Evolutionary conservation across 2,113 vertebrate species (phyloP).

Genomic region (Brevimyrus niger): DNA sequence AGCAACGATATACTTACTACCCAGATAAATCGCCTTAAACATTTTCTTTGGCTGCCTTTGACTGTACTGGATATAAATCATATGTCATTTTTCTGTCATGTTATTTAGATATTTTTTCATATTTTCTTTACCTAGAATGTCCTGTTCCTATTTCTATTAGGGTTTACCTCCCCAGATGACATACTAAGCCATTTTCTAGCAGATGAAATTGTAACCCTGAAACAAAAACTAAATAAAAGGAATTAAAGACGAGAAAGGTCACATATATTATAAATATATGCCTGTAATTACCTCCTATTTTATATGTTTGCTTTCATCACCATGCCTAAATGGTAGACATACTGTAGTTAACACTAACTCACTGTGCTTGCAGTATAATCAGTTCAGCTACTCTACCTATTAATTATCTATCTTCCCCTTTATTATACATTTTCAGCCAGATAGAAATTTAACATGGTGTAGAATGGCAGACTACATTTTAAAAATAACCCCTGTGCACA

Average conservation of each 20-base stretch:
- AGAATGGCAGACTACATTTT: conserved; percentile 17
- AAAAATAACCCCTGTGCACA: conserved; percentile 4
- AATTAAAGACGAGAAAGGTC: not conserved
- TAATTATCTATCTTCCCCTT: not conserved
- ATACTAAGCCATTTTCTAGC: not conserved
- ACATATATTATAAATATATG: not conserved
- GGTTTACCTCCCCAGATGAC: not conserved
- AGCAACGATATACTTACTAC: not conserved
- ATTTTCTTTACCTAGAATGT: not conserved
- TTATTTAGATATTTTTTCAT: not conserved
- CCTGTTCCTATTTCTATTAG: not conserved
- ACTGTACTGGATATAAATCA: not conserved
- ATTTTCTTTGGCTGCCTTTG: not conserved
- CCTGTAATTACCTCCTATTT: not conserved
- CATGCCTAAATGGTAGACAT: not conserved
- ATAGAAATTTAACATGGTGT: conserved; percentile 17
- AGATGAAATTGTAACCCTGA: not conserved
- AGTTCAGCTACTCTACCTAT: not conserved
- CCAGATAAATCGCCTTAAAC: too few relatives aligned
- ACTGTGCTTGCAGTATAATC: not conserved
- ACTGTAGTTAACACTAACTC: not conserved
- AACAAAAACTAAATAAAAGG: not conserved
- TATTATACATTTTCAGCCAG: not conserved
- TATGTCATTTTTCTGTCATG: not conserved
- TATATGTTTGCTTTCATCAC: not conserved